Percentiles rank a stretch among this genome's conserved stretches.
These are phyloP conservation scores for Baryphthengus martii DNA, from an alignment of 2,113 vertebrate genomes.

Conservation along the genomic window DNA sequence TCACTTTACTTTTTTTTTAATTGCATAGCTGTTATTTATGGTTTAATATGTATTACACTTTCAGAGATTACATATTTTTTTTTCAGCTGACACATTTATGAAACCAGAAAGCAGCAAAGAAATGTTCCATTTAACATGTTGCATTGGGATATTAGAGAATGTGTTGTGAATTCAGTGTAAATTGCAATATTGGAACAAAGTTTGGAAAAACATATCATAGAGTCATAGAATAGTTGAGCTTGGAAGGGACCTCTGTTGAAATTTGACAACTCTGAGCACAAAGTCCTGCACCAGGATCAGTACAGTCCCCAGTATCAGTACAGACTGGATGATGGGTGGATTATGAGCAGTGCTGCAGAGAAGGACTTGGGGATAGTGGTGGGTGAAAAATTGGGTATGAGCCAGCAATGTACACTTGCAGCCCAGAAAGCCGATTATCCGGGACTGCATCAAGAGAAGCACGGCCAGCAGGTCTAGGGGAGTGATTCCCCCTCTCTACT, in stretches of 20 bases:
- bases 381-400: neutral
- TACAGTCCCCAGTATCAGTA: neutral
- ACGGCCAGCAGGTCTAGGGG: neutral
- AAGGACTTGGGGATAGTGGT: neutral
- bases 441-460: neutral
- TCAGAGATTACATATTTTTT: neutral
- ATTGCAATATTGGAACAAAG: neutral
- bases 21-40: neutral
- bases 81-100: neutral
- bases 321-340: neutral
- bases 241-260: neutral
- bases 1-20: neutral
- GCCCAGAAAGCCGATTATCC: neutral
- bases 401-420: neutral
- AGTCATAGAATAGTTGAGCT: neutral
- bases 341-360: neutral
- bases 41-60: neutral
- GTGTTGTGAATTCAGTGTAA: neutral
- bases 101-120: neutral
- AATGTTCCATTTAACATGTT: neutral
- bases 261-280: neutral
- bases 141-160: neutral
- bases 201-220: neutral
- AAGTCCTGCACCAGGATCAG: neutral
- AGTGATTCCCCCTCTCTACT: neutral